Conservation (phyloP, 2,888 invertebrate genomes). For the Papilio demoleus region DNA sequence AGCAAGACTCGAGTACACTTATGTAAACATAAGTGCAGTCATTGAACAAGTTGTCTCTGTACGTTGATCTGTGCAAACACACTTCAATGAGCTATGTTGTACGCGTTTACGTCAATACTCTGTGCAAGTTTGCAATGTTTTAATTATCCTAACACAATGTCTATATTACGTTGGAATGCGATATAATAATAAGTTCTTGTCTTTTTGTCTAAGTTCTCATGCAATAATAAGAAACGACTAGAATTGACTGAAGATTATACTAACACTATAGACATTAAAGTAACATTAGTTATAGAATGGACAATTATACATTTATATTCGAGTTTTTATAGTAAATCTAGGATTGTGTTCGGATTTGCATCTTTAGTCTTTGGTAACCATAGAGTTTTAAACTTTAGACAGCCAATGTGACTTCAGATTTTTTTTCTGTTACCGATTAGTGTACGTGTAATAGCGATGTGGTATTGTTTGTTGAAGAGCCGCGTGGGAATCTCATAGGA, state of each 20-base stretch:
- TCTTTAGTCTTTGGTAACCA: background rate
- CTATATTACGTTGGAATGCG: slow-evolving; percentile 5
- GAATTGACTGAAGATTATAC: too few species aligned
- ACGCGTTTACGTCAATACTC: background rate
- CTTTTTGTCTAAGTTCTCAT: background rate
- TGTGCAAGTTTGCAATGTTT: background rate
- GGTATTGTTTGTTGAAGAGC: slow-evolving; percentile 42
- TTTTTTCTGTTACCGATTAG: slow-evolving; percentile 43
- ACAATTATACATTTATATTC: too few species aligned
- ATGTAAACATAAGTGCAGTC: slow-evolving; percentile 5
- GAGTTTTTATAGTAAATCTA: too few species aligned
- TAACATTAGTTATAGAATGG: too few species aligned
- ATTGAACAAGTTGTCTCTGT: slow-evolving; percentile 15
- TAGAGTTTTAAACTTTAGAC: background rate
- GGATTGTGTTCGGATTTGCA: background rate
- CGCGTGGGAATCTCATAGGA: slow-evolving; percentile 40
- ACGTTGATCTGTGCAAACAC: slow-evolving; percentile 7
- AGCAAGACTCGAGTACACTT: slow-evolving; percentile 3
- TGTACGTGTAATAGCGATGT: slow-evolving; percentile 42
- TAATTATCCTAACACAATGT: background rate
- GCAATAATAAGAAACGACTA: background rate
- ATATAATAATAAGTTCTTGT: background rate
- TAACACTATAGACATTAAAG: too few species aligned
- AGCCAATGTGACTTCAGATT: background rate
- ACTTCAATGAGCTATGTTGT: background rate